Evolutionary conservation across 2,113 vertebrate species (phyloP), one percentile per base, ranked within the genome.

Genomic region (Limanda limanda): DNA sequence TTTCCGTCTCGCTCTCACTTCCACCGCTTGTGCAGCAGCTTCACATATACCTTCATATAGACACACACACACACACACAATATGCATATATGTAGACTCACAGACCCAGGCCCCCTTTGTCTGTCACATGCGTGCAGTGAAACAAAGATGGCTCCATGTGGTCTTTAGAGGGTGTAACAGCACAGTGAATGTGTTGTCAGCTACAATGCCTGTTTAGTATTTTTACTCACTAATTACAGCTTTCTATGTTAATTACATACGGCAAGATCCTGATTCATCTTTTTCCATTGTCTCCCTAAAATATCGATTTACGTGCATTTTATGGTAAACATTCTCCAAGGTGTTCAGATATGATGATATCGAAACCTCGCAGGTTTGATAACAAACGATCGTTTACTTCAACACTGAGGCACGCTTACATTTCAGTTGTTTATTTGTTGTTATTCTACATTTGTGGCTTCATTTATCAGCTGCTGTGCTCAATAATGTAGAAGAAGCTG

Each of bases 201-300:
- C 21, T 71, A 45, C 48, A 24, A 6, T 54, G 7, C 14, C 35
- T 27, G 14, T 58, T 79, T 54, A 55, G 55, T 75, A 20, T 64
- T 83, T 75, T 63, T 68, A 48, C 24, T 8, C 17, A 64, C 31
- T 80, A 47, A 74, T 78, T 68, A 82, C 69, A 70, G 12, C 31
- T 68, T 24, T 80, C 3, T 54, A 17, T 12, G 2, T 31, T 77
- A 74, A 79, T 73, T 69, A 79, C 6, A 74, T 25, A 76, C 55
- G 11, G 3, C 14, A 47, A 40, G 42, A 68, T 52, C 3, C 40
- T 45, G 9, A 76, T 76, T 83, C 48, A 71, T 51, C 47, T 4
- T 10, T 8, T 25, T 42, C 35, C 25, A 57, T 51, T 65, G 52
- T 79, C 27, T 21, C n/a, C 24, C 27, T 51, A 58, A 83, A 62